Conservation (phyloP, 1,140 invertebrate genomes). For the Physella acuta region DNA sequence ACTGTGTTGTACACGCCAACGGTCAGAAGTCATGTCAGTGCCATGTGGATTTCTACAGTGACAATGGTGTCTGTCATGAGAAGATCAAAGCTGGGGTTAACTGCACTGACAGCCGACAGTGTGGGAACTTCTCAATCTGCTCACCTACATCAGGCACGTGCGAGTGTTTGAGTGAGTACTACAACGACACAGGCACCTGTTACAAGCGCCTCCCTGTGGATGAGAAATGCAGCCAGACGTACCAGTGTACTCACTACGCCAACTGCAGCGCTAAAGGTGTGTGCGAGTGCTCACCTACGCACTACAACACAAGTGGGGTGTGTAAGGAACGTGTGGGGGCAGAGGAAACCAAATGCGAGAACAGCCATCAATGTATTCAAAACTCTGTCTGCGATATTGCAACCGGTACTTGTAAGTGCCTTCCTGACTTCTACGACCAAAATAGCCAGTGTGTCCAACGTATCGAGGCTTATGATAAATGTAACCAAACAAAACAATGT, state of each 20-base stretch:
- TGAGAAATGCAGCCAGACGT: not conserved
- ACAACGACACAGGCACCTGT: not conserved
- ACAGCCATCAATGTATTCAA: conserved; percentile 12
- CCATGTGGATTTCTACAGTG: conserved; percentile 17
- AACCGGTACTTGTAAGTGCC: conserved; percentile 20
- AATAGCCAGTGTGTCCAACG: conserved; percentile 12
- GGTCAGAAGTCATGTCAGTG: conserved; percentile 20
- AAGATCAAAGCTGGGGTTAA: not conserved
- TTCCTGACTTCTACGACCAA: conserved; percentile 5
- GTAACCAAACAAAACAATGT: conserved; percentile 22
- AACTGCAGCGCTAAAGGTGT: not conserved
- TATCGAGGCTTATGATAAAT: conserved; percentile 18
- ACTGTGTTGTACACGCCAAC: conserved; percentile 9
- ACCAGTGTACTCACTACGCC: conserved; percentile 8
- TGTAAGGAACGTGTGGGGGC: conserved; percentile 17
- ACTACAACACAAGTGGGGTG: conserved; percentile 17
- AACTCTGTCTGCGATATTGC: conserved; percentile 21
- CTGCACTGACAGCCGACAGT: conserved; percentile 1
- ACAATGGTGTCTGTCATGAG: not conserved
- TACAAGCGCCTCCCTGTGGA: not conserved
- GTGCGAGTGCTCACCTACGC: conserved; percentile 19
- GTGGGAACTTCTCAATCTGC: not conserved
- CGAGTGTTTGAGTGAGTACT: conserved; percentile 4
- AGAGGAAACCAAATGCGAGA: conserved; percentile 16
- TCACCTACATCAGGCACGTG: not conserved